Evolutionary conservation across 1,140 invertebrate genomes (phyloP).

Genomic region (Zaprionus tsacasi): DNA sequence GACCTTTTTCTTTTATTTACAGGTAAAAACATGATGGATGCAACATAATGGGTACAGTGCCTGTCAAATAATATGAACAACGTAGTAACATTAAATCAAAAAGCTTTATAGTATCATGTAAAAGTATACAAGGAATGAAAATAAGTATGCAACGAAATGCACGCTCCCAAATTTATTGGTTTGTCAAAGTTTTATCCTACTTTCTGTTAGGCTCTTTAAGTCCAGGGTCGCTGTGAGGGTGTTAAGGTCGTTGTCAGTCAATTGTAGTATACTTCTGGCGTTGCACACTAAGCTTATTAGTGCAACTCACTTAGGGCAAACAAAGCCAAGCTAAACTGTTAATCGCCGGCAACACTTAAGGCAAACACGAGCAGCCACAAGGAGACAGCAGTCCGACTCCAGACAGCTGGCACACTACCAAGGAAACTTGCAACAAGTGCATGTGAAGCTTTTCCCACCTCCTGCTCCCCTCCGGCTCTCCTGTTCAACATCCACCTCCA

Average conservation of each 20-base stretch:
- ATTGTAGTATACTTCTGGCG: slow-evolving; percentile 48
- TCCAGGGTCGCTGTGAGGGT: slow-evolving; percentile 12
- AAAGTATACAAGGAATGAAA: too few relatives aligned
- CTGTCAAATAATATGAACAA: too few relatives aligned
- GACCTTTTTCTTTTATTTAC: not conserved
- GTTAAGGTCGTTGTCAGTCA: slow-evolving; percentile 53
- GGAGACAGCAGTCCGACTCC: slow-evolving; percentile 16
- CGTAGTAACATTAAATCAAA: too few relatives aligned
- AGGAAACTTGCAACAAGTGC: slow-evolving; percentile 45
- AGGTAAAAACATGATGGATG: not conserved
- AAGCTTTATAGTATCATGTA: not conserved
- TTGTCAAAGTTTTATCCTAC: not conserved
- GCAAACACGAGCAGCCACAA: slow-evolving; percentile 55
- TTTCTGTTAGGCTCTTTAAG: not conserved
- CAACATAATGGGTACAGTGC: not conserved
- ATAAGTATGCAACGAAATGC: too few relatives aligned
- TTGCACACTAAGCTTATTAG: slow-evolving; percentile 58
- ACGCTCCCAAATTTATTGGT: too few relatives aligned
- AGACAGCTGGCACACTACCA: not conserved
- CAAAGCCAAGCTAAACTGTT: slow-evolving; percentile 71
- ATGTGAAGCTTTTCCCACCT: slow-evolving; percentile 14
- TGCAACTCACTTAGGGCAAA: slow-evolving; percentile 69
- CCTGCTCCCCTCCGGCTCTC: not conserved
- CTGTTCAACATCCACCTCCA: not conserved
- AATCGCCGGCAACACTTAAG: slow-evolving; percentile 71